phyloP scores from a whole-genome alignment of 2,113 vertebrate species.

The Pituophis catenifer region DNA sequence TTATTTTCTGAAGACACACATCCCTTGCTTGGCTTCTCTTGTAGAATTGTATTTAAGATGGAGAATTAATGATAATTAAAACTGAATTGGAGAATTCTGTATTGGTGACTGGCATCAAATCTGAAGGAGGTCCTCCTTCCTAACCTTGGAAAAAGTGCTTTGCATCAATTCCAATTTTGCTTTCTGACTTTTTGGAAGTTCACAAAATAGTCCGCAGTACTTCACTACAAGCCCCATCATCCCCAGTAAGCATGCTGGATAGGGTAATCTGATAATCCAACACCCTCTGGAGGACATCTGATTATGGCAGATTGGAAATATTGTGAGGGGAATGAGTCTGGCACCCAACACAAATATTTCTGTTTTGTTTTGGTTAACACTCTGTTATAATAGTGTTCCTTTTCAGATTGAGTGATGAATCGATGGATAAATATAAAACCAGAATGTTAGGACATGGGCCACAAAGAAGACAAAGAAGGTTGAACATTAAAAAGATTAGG shows the following conservation, averaged over 20 bases:
- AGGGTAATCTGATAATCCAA: neutral
- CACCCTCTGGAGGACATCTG: neutral
- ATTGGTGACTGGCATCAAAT: neutral
- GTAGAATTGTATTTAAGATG: neutral
- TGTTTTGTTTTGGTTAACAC: neutral
- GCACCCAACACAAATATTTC: neutral
- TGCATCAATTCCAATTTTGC: neutral
- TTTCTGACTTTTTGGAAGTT: neutral
- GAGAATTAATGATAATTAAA: neutral
- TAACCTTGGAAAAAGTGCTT: neutral
- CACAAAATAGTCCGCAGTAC: no score
- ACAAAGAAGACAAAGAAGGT: neutral
- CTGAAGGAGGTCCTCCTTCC: neutral
- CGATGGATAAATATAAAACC: neutral
- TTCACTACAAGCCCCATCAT: no score
- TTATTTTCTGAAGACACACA: neutral
- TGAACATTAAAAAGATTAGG: neutral
- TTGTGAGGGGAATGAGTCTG: neutral
- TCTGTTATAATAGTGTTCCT: neutral
- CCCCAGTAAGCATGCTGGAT: neutral
- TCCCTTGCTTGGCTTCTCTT: neutral
- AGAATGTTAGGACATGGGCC: neutral
- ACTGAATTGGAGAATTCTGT: neutral
- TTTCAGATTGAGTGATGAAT: neutral
- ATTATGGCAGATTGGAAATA: neutral